These are phyloP conservation scores for Lacanobia oleracea DNA, from an alignment of 2,888 invertebrate genomes.

Conservation along the genomic window DNA sequence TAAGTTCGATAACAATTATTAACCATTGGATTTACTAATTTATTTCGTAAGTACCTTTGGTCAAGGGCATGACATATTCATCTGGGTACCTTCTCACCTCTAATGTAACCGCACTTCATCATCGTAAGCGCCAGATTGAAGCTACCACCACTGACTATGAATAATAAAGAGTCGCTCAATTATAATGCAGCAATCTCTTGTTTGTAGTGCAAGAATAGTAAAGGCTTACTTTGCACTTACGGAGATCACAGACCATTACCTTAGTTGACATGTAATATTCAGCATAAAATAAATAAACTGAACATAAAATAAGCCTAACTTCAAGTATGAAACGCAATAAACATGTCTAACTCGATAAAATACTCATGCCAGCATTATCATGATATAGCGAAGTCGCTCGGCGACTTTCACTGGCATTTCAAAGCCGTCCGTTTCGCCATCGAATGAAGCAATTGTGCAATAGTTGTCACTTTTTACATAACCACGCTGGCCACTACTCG, in stretches of 20 bases:
- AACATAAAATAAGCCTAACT: slow-evolving; percentile 34
- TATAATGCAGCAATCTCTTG: slow-evolving; percentile 10
- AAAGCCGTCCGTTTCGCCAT: slow-evolving; percentile 88
- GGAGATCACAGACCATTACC: slow-evolving; percentile 24
- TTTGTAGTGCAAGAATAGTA: slow-evolving; percentile 11
- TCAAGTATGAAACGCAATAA: slow-evolving; percentile 45
- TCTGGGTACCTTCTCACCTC: neutral
- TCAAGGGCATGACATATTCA: slow-evolving; percentile 21
- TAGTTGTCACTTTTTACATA: slow-evolving; percentile 89
- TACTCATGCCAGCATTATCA: slow-evolving; percentile 67
- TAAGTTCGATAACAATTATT: slow-evolving; percentile 2
- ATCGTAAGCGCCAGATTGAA: neutral
- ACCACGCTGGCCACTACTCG: slow-evolving; percentile 71
- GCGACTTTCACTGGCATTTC: slow-evolving; percentile 89
- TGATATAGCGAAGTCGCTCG: slow-evolving; percentile 86
- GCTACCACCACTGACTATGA: slow-evolving; percentile 8
- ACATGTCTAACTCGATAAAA: slow-evolving; percentile 52
- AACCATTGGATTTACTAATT: slow-evolving; percentile 13
- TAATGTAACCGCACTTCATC: slow-evolving; percentile 7
- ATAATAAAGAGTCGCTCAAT: slow-evolving; percentile 7
- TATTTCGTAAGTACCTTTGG: slow-evolving; percentile 11
- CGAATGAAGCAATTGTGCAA: slow-evolving; percentile 89
- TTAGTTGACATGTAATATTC: slow-evolving; percentile 20
- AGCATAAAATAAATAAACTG: slow-evolving; percentile 33
- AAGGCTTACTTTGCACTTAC: neutral